These are phyloP conservation scores for Manis crassicaudata DNA, from an alignment of 2,797 vertebrate species.

Conservation along the genomic window DNA sequence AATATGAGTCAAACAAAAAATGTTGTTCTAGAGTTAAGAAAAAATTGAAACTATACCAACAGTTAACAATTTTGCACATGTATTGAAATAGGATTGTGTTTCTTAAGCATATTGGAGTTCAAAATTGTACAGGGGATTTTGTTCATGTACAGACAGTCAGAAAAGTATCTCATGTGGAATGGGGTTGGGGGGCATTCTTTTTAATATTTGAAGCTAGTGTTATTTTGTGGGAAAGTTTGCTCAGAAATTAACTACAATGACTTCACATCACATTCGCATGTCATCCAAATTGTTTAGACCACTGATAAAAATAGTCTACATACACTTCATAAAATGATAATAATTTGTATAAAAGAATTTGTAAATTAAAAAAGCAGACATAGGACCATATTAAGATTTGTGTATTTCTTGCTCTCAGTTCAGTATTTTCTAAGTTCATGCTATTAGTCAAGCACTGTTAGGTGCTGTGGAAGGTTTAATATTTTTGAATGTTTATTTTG, in stretches of 20 bases:
- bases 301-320: slow-evolving; percentile 3
- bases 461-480: slow-evolving; percentile 1
- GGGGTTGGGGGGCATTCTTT: not conserved
- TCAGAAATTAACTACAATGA: slow-evolving; percentile 16
- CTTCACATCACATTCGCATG: not conserved
- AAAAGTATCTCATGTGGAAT: not conserved
- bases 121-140: slow-evolving; percentile 26
- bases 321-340: not conserved
- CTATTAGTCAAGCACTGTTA: not conserved
- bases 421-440: not conserved
- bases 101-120: not conserved
- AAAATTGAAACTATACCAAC: not conserved
- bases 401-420: not conserved
- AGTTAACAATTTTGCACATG: not conserved
- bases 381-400: not conserved
- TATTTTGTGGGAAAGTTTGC: slow-evolving; percentile 14
- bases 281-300: slow-evolving; percentile 22
- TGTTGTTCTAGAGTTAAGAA: slow-evolving; percentile 15
- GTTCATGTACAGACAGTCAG: not conserved
- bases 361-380: slow-evolving; percentile 32
- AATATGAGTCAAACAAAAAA: not conserved
- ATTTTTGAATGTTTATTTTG: slow-evolving; percentile 39
- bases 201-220: slow-evolving; percentile 15
- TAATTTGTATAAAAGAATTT: slow-evolving; percentile 8
- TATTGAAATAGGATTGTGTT: not conserved